Evolutionary conservation across 1,140 invertebrate species (phyloP).

Genomic region (Temnothorax curvispinosus): DNA sequence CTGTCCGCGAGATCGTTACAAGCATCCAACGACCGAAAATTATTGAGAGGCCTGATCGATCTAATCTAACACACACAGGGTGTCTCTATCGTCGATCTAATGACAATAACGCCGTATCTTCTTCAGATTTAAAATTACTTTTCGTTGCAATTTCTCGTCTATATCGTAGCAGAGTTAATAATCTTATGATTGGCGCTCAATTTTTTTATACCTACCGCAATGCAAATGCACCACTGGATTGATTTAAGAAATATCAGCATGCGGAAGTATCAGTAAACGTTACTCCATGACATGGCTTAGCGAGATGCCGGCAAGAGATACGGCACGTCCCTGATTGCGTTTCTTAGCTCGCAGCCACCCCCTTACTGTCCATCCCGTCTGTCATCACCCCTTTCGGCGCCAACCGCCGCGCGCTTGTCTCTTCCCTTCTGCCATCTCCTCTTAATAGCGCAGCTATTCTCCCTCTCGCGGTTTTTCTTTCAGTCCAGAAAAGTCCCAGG

Average conservation of each 20-base stretch:
- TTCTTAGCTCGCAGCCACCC: constrained; percentile 64
- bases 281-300: constrained; percentile 33
- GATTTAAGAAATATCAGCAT: constrained; percentile 67
- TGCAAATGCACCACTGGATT: constrained; percentile 28
- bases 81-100: neutral
- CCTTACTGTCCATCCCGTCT: constrained; percentile 59
- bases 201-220: constrained; percentile 15
- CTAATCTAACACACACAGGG: neutral
- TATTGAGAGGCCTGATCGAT: neutral
- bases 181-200: neutral
- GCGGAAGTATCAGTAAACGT: constrained; percentile 35
- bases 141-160: neutral
- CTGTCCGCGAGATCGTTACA: constrained; percentile 40
- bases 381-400: constrained; percentile 15
- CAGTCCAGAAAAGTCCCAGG: constrained; percentile 27
- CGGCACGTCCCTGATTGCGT: constrained; percentile 81
- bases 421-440: constrained; percentile 38
- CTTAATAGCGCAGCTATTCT: constrained; percentile 54
- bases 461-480: constrained; percentile 49
- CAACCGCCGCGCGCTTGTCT: constrained; percentile 33
- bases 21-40: neutral
- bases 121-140: neutral
- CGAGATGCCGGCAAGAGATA: constrained; percentile 77
- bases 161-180: neutral
- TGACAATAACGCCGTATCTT: neutral